These are phyloP conservation scores for Rhaphigaster nebulosa DNA, from an alignment of 2,888 invertebrate species.

Conservation along the genomic window DNA sequence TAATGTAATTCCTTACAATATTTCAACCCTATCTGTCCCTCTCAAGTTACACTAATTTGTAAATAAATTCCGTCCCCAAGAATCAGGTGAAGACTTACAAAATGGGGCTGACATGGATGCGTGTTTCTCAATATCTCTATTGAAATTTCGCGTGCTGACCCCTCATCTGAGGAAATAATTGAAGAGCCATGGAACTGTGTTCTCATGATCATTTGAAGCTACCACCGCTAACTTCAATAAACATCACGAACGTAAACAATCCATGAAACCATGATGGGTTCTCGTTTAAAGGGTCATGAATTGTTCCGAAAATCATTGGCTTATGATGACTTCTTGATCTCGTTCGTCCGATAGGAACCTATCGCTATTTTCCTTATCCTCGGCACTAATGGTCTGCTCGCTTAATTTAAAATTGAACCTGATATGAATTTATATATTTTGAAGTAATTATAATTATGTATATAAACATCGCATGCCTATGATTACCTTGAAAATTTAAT, in stretches of 20 bases:
- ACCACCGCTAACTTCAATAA: background rate
- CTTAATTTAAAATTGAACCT: background rate
- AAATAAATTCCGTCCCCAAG: background rate
- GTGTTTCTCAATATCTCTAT: slow-evolving; percentile 49
- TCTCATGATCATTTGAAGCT: slow-evolving; percentile 41
- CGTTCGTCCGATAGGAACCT: background rate
- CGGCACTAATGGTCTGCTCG: background rate
- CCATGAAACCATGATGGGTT: background rate
- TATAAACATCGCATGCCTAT: slow-evolving; percentile 23
- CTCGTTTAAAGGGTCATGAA: background rate
- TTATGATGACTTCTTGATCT: background rate
- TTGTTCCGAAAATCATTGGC: background rate
- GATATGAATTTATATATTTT: background rate
- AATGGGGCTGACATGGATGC: background rate
- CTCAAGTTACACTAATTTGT: background rate
- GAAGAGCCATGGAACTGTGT: slow-evolving; percentile 24
- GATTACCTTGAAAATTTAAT: slow-evolving; percentile 24
- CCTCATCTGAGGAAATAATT: slow-evolving; percentile 42
- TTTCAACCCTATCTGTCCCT: background rate
- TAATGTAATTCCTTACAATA: background rate
- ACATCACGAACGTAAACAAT: slow-evolving; percentile 39
- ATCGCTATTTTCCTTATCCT: background rate
- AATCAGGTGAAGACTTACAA: slow-evolving; percentile 30
- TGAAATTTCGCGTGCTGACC: slow-evolving; percentile 48
- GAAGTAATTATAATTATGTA: slow-evolving; percentile 6